Percentiles rank a stretch among this genome's conserved stretches.
Evolutionary conservation across 2,113 vertebrate species (phyloP).

Genomic region (Alouatta palliata): DNA sequence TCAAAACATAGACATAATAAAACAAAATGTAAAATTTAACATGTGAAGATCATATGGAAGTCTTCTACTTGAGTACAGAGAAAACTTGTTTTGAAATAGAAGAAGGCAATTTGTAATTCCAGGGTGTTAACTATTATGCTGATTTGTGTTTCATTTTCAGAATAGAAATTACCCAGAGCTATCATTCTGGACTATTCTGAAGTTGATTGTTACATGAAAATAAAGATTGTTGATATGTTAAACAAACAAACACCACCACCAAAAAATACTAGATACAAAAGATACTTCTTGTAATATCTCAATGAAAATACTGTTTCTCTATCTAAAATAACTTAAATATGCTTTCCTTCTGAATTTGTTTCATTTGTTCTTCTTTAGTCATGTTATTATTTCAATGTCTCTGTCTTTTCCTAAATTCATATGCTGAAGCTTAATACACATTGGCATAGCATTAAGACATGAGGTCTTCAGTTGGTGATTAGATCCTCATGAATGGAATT

Average conservation of each 20-base stretch:
- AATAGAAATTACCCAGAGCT: neutral
- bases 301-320: neutral
- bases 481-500: neutral
- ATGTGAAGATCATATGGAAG: neutral
- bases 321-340: neutral
- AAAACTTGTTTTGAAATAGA: neutral
- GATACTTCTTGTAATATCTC: neutral
- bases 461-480: neutral
- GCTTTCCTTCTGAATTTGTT: neutral
- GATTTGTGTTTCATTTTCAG: neutral
- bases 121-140: neutral
- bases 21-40: neutral
- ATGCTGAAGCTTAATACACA: neutral
- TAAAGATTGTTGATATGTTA: neutral
- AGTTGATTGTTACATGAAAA: neutral
- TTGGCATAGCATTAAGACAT: too few relatives aligned
- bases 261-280: neutral
- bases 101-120: neutral
- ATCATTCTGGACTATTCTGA: neutral
- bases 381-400: neutral
- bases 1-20: neutral
- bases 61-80: neutral
- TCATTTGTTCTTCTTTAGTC: neutral
- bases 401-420: neutral
- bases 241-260: neutral